Percentiles rank a stretch among this genome's conserved stretches.
These are phyloP conservation scores for Petrocephalus microphthalmus DNA, from an alignment of 2,113 vertebrate species.

Conservation along the genomic window DNA sequence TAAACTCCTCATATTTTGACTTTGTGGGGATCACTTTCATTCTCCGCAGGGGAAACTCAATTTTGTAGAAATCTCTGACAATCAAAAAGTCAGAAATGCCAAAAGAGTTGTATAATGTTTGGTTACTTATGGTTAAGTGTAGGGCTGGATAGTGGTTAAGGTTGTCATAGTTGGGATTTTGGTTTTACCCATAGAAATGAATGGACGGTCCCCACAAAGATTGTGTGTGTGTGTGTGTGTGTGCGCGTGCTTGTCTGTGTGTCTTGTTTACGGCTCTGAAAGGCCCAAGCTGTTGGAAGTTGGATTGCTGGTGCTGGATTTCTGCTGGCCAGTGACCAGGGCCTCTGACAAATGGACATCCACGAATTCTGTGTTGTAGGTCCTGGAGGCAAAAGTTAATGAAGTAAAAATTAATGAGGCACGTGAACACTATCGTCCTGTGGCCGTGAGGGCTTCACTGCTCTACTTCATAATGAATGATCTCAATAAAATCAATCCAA, in stretches of 20 bases:
- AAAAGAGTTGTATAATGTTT: too few relatives aligned
- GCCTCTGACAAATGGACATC: slow-evolving; percentile 13
- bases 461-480: slow-evolving; percentile 75
- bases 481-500: slow-evolving; percentile 74
- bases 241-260: not conserved
- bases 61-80: too few relatives aligned
- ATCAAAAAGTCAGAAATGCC: too few relatives aligned
- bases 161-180: not conserved
- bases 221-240: not conserved
- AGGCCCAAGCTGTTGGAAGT: not conserved
- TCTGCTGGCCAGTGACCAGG: not conserved
- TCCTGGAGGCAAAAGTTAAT: slow-evolving; percentile 68
- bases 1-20: too few relatives aligned
- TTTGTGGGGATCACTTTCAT: too few relatives aligned
- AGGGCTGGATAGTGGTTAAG: too few relatives aligned
- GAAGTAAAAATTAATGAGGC: slow-evolving; percentile 71
- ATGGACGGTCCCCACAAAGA: too few relatives aligned
- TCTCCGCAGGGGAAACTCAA: too few relatives aligned
- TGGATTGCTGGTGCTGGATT: not conserved
- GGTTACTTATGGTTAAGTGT: too few relatives aligned
- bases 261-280: not conserved
- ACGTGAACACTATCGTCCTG: slow-evolving; percentile 63
- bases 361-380: slow-evolving; percentile 47
- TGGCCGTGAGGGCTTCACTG: slow-evolving; percentile 64
- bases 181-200: too few relatives aligned